These are phyloP conservation scores for Spialia ferax DNA, from an alignment of 2,888 invertebrate genomes.

Conservation along the genomic window DNA sequence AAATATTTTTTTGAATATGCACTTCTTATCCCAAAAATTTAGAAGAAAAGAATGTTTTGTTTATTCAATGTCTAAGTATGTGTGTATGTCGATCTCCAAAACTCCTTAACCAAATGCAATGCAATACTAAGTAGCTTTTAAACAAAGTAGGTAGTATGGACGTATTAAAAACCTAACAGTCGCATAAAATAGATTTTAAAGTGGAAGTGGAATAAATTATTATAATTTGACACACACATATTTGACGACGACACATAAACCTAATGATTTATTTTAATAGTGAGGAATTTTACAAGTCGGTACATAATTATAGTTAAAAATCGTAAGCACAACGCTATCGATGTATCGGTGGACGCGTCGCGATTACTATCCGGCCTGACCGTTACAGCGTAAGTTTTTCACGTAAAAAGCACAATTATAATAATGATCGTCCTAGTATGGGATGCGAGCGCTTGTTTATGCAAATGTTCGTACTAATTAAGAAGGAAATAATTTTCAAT, in stretches of 20 bases:
- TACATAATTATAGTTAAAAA: conserved; percentile 74
- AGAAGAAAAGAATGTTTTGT: no score
- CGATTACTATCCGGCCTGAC: conserved; percentile 76
- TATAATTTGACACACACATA: no score
- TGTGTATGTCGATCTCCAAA: no score
- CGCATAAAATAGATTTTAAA: no score
- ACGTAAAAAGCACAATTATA: conserved; percentile 80
- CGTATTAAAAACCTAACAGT: no score
- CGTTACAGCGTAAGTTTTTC: conserved; percentile 78
- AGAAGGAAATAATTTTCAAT: conserved; percentile 78
- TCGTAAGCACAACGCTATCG: conserved; percentile 78
- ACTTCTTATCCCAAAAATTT: no score
- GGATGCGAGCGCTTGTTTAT: conserved; percentile 76
- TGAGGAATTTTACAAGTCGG: conserved; percentile 59
- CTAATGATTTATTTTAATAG: not conserved
- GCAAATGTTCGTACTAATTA: conserved; percentile 81
- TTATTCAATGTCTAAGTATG: no score
- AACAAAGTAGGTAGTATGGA: no score
- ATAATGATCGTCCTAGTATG: conserved; percentile 83
- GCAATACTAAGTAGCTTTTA: no score
- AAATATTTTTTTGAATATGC: no score
- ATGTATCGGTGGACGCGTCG: conserved; percentile 81
- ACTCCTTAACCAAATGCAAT: no score
- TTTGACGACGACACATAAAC: not conserved
- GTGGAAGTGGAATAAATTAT: no score